phyloP scores from a whole-genome alignment of 2,113 vertebrate genomes.

The Phyllostomus discolor region DNA sequence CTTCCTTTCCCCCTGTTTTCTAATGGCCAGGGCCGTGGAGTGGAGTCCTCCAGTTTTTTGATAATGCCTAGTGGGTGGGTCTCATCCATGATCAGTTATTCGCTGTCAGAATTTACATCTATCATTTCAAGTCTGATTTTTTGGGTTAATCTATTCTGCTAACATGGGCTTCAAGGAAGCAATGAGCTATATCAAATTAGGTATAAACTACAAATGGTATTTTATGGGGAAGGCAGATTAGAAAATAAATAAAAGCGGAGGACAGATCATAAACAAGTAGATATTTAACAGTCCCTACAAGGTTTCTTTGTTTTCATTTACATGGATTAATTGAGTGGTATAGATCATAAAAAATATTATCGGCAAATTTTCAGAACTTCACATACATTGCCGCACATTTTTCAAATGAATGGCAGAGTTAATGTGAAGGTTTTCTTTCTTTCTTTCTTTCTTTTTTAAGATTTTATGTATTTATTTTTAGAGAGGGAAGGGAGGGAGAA shows the following conservation, averaged over 20 bases:
- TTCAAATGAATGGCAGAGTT: neutral
- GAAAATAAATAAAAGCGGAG: conserved; percentile 68
- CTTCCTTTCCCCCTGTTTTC: neutral
- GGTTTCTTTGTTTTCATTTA: conserved; percentile 35
- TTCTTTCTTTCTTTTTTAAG: too few species aligned
- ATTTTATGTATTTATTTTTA: too few species aligned
- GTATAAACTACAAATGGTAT: conserved; percentile 73
- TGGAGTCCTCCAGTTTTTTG: conserved; percentile 51
- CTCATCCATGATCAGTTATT: conserved; percentile 78
- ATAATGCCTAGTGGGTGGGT: conserved; percentile 61
- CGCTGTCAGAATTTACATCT: conserved; percentile 78
- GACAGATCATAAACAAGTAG: conserved; percentile 61
- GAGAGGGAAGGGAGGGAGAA: too few species aligned
- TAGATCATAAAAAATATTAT: conserved; percentile 33
- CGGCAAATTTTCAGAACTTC: conserved; percentile 1
- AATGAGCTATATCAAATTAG: conserved; percentile 75
- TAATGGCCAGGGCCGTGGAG: conserved; percentile 11
- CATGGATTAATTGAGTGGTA: conserved; percentile 36
- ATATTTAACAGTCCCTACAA: conserved; percentile 62
- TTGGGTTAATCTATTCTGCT: conserved; percentile 78
- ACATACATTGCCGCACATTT: conserved; percentile 8
- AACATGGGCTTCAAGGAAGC: conserved; percentile 70
- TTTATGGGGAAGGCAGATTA: conserved; percentile 61
- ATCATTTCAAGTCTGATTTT: conserved; percentile 77
- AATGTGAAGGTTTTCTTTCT: neutral